Conservation (phyloP, 2,888 invertebrate species). For the Drosophila basisetae region DNA sequence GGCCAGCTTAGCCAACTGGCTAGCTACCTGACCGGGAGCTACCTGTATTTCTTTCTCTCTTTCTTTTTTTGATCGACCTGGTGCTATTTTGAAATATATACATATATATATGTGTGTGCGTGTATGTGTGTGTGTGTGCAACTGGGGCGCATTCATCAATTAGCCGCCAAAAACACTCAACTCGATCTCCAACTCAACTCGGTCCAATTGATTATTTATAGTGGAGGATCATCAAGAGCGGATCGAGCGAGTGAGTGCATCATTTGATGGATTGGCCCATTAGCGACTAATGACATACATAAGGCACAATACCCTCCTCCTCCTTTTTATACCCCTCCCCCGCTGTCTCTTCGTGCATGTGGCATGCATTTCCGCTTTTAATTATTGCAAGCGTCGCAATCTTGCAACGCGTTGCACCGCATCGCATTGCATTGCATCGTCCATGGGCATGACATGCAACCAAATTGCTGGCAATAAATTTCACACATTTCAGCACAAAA, state of each 20-base stretch:
- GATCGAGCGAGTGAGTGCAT: constrained; percentile 28
- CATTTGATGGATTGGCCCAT: constrained; percentile 69
- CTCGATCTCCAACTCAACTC: constrained; percentile 26
- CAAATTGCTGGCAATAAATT: constrained; percentile 81
- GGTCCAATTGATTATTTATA: constrained; percentile 49
- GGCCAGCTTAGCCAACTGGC: constrained; percentile 21
- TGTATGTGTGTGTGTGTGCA: constrained; percentile 1
- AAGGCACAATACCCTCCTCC: not conserved
- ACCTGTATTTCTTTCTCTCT: constrained; percentile 61
- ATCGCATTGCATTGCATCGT: constrained; percentile 28
- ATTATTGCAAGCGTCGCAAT: constrained; percentile 75
- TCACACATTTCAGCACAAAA: constrained; percentile 62
- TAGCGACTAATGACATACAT: constrained; percentile 62
- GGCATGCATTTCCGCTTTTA: constrained; percentile 78
- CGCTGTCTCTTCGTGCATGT: constrained; percentile 13
- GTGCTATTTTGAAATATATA: constrained; percentile 75
- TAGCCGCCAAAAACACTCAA: constrained; percentile 52
- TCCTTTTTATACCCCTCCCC: not conserved
- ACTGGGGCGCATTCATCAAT: constrained; percentile 67
- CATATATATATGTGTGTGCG: not conserved
- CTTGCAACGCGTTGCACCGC: constrained; percentile 25
- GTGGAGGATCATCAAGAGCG: constrained; percentile 27
- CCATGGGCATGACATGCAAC: constrained; percentile 77
- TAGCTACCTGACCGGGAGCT: constrained; percentile 45
- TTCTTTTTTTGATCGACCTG: constrained; percentile 55